Evolutionary conservation across 2,888 invertebrate genomes (phyloP).

Genomic region (Graphium colonna): DNA sequence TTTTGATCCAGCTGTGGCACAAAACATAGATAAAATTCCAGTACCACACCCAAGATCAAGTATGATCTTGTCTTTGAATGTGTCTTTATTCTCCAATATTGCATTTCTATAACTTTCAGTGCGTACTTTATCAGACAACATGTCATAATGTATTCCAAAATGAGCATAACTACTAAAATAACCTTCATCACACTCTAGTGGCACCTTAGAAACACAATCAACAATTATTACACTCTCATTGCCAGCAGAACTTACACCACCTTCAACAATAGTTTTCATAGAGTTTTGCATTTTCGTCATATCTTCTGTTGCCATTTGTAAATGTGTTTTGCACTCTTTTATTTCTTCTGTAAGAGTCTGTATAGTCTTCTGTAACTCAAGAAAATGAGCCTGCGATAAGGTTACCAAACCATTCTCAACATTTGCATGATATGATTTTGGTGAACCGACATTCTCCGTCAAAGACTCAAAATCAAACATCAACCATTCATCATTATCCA

Average conservation of each 20-base stretch:
- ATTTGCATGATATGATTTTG: constrained; percentile 78
- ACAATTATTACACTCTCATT: constrained; percentile 39
- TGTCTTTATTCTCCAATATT: constrained; percentile 85
- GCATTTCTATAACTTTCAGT: constrained; percentile 94
- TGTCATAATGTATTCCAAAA: constrained; percentile 95
- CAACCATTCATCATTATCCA: constrained; percentile 89
- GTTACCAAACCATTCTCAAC: constrained; percentile 82
- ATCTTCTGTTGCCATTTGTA: constrained; percentile 81
- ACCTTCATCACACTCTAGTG: constrained; percentile 84
- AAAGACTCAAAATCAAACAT: constrained; percentile 86
- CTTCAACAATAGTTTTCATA: constrained; percentile 77
- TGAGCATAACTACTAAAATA: constrained; percentile 93
- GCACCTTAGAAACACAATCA: constrained; percentile 69
- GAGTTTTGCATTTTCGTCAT: constrained; percentile 81
- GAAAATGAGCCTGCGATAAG: constrained; percentile 80
- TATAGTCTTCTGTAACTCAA: constrained; percentile 80
- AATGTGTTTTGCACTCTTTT: constrained; percentile 78
- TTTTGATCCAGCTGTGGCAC: constrained; percentile 95
- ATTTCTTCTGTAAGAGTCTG: constrained; percentile 78
- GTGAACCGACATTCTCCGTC: constrained; percentile 55
- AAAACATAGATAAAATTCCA: constrained; percentile 98
- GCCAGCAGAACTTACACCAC: constrained; percentile 33
- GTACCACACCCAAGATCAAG: constrained; percentile 99
- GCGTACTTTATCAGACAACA: constrained; percentile 93
- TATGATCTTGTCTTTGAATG: constrained; percentile 88